phyloP scores from a whole-genome alignment of 2,888 invertebrate species.

The Baccha elongata region DNA sequence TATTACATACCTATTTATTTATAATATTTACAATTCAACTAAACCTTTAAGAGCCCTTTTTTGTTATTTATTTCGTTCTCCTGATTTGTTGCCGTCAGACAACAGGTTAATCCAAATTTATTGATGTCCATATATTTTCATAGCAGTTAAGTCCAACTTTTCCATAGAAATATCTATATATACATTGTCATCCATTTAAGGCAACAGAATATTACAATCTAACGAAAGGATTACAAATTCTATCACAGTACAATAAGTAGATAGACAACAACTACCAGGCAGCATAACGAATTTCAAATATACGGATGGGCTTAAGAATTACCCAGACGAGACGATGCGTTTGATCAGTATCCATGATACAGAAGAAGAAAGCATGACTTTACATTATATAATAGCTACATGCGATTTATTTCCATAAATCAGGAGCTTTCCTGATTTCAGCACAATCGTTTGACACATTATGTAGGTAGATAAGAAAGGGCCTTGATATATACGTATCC shows the following conservation, averaged over 20 bases:
- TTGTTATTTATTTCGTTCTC: no score
- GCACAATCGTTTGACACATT: constrained; percentile 57
- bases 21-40: no score
- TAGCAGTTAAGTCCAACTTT: constrained; percentile 19
- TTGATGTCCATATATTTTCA: constrained; percentile 54
- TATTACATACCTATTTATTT: no score
- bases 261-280: neutral
- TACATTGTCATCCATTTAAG: neutral
- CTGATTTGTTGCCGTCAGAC: constrained; percentile 18
- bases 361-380: constrained; percentile 40
- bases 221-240: constrained; percentile 61
- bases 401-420: constrained; percentile 65
- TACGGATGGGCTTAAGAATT: constrained; percentile 58
- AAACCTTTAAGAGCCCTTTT: no score
- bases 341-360: constrained; percentile 10
- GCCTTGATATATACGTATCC: constrained; percentile 11
- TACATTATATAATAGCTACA: constrained; percentile 3
- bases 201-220: constrained; percentile 37
- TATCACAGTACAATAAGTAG: neutral
- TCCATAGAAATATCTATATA: neutral
- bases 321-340: constrained; percentile 17
- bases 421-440: constrained; percentile 55
- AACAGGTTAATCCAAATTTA: constrained; percentile 63
- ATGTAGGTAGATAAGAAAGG: constrained; percentile 11
- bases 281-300: constrained; percentile 42